Evolutionary conservation across 2,888 invertebrate species (phyloP).

Genomic region (Stenoptilia bipunctidactyla): DNA sequence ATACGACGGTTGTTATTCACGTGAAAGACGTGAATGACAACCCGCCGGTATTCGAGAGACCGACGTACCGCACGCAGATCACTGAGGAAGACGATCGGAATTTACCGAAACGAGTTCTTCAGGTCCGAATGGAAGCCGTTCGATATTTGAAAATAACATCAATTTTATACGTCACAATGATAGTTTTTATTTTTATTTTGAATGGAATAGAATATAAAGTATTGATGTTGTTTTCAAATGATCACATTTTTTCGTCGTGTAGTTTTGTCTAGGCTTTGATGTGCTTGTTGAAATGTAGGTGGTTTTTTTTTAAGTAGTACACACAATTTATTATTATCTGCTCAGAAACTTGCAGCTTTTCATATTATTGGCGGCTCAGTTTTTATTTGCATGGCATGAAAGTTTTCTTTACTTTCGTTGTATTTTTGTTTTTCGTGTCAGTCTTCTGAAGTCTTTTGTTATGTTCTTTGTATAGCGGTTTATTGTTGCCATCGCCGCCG

Average conservation of each 20-base stretch:
- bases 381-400: conserved; percentile 58
- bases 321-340: no score
- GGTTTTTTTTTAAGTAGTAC: no score
- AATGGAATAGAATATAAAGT: no score
- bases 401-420: conserved; percentile 17
- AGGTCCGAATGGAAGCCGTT: conserved; percentile 69
- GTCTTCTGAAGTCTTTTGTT: background rate
- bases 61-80: conserved; percentile 94
- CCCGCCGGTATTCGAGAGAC: conserved; percentile 95
- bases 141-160: conserved; percentile 29
- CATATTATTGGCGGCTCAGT: no score
- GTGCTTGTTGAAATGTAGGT: no score
- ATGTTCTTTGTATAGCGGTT: background rate
- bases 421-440: background rate
- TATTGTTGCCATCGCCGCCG: background rate
- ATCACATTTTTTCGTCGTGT: no score
- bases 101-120: conserved; percentile 92
- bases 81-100: conserved; percentile 96
- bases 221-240: no score
- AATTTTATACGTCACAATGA: no score
- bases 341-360: no score
- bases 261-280: no score
- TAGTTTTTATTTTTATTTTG: no score
- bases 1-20: conserved; percentile 96
- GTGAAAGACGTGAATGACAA: conserved; percentile 99